These are phyloP conservation scores for Drosophila anceps DNA, from an alignment of 2,888 invertebrate genomes.

Conservation along the genomic window DNA sequence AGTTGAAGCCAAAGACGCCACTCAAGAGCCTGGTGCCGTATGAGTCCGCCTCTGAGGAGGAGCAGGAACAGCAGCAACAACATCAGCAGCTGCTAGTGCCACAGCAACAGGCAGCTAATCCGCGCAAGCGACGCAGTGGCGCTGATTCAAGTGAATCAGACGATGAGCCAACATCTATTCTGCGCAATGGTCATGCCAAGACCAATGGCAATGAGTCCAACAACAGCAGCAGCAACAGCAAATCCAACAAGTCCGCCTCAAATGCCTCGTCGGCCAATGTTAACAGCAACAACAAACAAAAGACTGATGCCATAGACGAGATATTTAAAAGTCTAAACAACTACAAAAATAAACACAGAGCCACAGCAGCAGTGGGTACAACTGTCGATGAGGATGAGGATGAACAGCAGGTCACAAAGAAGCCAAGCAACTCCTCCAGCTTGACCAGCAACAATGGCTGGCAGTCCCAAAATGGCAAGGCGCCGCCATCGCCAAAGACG, in stretches of 20 bases:
- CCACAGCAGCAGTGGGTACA: not conserved
- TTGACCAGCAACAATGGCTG: conserved; percentile 53
- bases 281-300: conserved; percentile 67
- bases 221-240: conserved; percentile 31
- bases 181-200: conserved; percentile 62
- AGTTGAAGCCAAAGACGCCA: conserved; percentile 68
- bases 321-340: conserved; percentile 74
- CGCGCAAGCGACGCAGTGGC: conserved; percentile 72
- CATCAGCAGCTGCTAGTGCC: conserved; percentile 15
- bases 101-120: conserved; percentile 40
- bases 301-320: conserved; percentile 82
- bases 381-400: conserved; percentile 36
- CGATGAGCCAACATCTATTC: conserved; percentile 24
- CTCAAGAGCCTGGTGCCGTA: conserved; percentile 87
- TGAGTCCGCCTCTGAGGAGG: conserved; percentile 87
- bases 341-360: conserved; percentile 52
- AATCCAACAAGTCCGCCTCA: conserved; percentile 55
- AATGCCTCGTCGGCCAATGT: conserved; percentile 59
- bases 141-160: conserved; percentile 64
- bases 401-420: conserved; percentile 30
- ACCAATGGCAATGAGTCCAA: conserved; percentile 45
- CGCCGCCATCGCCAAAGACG: conserved; percentile 69
- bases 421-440: not conserved
- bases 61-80: conserved; percentile 44
- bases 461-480: conserved; percentile 58